Conservation (phyloP, 1,140 invertebrate species). For the Nebria ingens region DNA sequence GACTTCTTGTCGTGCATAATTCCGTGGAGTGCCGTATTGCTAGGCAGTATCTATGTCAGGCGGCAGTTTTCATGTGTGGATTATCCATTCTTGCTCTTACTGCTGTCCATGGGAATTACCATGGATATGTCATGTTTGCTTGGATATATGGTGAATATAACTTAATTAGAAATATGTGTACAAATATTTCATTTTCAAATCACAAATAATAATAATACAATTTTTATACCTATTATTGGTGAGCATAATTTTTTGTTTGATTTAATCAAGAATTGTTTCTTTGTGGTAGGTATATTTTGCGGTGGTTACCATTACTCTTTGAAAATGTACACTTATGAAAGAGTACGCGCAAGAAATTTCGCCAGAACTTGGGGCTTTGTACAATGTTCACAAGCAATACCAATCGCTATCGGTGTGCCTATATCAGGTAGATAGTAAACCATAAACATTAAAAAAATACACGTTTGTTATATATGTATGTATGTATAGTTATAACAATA, state of each 20-base stretch:
- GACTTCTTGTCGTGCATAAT: conserved; percentile 70
- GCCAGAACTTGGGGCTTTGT: conserved; percentile 82
- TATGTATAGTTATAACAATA: conserved; percentile 1
- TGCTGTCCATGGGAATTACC: conserved; percentile 63
- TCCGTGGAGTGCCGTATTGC: conserved; percentile 76
- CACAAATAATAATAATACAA: too few relatives aligned
- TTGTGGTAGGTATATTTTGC: conserved; percentile 56
- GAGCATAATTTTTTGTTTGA: conserved; percentile 13
- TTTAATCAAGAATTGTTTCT: conserved; percentile 14
- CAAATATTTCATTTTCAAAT: background rate
- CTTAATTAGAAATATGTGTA: background rate
- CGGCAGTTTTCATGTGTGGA: conserved; percentile 66
- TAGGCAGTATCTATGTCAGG: conserved; percentile 71
- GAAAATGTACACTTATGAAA: conserved; percentile 82
- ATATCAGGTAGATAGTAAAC: conserved; percentile 54
- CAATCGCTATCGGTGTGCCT: conserved; percentile 77
- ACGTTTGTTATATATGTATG: background rate
- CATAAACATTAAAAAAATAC: background rate
- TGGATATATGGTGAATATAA: conserved; percentile 70
- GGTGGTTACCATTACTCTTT: conserved; percentile 78
- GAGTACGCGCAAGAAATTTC: conserved; percentile 74
- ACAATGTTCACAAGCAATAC: conserved; percentile 77
- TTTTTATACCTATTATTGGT: too few relatives aligned
- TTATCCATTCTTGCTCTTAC: conserved; percentile 71
- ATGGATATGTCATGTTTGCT: conserved; percentile 70